A percentile compares a stretch with the other conserved stretches of the same genome.
Evolutionary conservation across 2,113 vertebrate genomes (phyloP).

Genomic region (Poeciliopsis turrubarensis): DNA sequence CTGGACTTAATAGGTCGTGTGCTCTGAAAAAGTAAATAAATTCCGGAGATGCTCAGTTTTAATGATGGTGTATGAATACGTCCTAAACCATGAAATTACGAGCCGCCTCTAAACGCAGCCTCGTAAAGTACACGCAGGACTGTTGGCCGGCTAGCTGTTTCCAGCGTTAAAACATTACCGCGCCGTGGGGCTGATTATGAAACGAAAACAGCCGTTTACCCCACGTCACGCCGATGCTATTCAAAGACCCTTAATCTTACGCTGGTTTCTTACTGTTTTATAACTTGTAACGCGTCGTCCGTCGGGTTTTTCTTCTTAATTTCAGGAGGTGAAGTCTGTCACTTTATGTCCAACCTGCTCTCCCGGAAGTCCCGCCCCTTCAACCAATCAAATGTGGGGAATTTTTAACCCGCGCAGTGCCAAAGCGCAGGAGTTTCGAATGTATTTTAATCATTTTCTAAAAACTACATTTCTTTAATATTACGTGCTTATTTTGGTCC

Average conservation of each 20-base stretch:
- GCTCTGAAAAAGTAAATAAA: slow-evolving; percentile 5
- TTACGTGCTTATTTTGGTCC: not conserved
- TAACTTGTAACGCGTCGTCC: slow-evolving; percentile 58
- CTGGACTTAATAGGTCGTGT: not conserved
- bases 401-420: slow-evolving; percentile 49
- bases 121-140: slow-evolving; percentile 40
- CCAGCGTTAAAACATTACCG: slow-evolving; percentile 27
- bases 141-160: slow-evolving; percentile 59
- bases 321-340: slow-evolving; percentile 58
- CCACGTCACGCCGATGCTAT: slow-evolving; percentile 6
- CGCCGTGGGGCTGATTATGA: not conserved
- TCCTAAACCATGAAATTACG: slow-evolving; percentile 32
- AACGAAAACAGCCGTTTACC: slow-evolving; percentile 31
- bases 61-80: not conserved
- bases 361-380: slow-evolving; percentile 69
- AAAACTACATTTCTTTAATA: not conserved
- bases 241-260: slow-evolving; percentile 3
- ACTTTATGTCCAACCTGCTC: slow-evolving; percentile 58
- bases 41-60: not conserved
- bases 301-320: slow-evolving; percentile 64
- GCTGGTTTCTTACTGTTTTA: slow-evolving; percentile 64
- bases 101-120: slow-evolving; percentile 42
- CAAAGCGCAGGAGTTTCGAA: not conserved
- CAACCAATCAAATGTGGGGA: slow-evolving; percentile 55
- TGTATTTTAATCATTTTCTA: too few species aligned